Percentiles rank a stretch among this genome's conserved stretches.
These are phyloP conservation scores for Premnoplex brunnescens DNA, from an alignment of 2,797 vertebrate species.

Conservation along the genomic window DNA sequence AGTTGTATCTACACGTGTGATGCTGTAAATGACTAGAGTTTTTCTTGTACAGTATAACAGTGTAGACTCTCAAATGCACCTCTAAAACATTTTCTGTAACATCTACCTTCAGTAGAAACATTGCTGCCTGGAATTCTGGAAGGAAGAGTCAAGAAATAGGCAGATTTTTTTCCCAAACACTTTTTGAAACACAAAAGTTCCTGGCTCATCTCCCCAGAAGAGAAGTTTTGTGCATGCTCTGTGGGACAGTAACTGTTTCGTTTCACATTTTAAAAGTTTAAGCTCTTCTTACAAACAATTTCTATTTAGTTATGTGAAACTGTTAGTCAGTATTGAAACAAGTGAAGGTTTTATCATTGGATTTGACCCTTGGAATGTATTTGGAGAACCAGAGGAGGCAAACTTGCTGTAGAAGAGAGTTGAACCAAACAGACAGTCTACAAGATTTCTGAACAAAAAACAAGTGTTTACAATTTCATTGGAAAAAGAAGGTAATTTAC, in stretches of 20 bases:
- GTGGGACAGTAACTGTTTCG: not conserved
- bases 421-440: not conserved
- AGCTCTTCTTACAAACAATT: not conserved
- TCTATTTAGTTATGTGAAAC: not conserved
- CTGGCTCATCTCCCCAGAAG: not conserved
- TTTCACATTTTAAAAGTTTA: not conserved
- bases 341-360: not conserved
- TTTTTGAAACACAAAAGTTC: not conserved
- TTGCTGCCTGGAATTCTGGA: not conserved
- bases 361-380: not conserved
- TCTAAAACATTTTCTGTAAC: not conserved
- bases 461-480: not conserved
- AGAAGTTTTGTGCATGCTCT: not conserved
- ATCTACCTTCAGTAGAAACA: not conserved
- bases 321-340: not conserved
- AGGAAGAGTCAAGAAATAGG: not conserved
- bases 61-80: not conserved
- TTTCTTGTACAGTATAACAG: not conserved
- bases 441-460: not conserved
- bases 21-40: not conserved
- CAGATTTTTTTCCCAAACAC: not conserved
- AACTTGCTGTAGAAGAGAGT: not conserved
- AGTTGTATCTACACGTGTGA: rapidly evolving
- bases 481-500: not conserved
- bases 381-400: not conserved